Evolutionary conservation across 2,113 vertebrate species (phyloP).

Genomic region (Coregonus clupeaformis): DNA sequence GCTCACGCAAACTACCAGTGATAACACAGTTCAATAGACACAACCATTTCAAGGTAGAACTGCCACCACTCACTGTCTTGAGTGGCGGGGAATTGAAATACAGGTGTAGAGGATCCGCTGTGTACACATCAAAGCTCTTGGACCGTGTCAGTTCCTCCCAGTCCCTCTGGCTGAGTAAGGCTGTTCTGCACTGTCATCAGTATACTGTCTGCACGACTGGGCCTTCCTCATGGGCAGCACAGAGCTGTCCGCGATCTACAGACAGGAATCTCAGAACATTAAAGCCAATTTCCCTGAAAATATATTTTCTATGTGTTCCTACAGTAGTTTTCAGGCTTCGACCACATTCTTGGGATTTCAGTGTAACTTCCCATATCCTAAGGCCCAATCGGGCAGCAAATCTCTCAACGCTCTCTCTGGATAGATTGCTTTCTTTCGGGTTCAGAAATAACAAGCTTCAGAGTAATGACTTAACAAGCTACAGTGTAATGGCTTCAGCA

Average conservation of each 20-base stretch:
- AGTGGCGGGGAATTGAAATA: constrained; percentile 65
- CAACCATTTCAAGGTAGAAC: constrained; percentile 64
- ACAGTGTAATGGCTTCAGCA: constrained; percentile 75
- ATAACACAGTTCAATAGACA: constrained; percentile 68
- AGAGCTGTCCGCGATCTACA: constrained; percentile 39
- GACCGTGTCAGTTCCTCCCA: constrained; percentile 67
- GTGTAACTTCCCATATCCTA: constrained; percentile 72
- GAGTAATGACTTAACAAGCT: constrained; percentile 77
- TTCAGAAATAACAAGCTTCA: constrained; percentile 74
- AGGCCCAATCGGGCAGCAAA: constrained; percentile 69
- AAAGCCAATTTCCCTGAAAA: constrained; percentile 40
- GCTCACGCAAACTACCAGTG: constrained; percentile 43
- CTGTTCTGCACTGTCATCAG: constrained; percentile 69
- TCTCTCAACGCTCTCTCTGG: constrained; percentile 72
- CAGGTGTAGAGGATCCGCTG: constrained; percentile 72
- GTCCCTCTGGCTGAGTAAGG: constrained; percentile 59
- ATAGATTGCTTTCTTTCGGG: constrained; percentile 72
- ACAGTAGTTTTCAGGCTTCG: constrained; percentile 42
- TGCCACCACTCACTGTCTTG: constrained; percentile 67
- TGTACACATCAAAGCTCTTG: constrained; percentile 72
- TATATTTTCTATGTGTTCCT: constrained; percentile 45
- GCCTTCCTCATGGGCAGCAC: constrained; percentile 52
- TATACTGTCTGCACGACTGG: constrained; percentile 43
- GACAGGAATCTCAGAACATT: constrained; percentile 48
- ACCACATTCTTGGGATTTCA: constrained; percentile 70